Conservation (phyloP, 2,797 vertebrate species). For the Crocodylus rhombifer region DNA sequence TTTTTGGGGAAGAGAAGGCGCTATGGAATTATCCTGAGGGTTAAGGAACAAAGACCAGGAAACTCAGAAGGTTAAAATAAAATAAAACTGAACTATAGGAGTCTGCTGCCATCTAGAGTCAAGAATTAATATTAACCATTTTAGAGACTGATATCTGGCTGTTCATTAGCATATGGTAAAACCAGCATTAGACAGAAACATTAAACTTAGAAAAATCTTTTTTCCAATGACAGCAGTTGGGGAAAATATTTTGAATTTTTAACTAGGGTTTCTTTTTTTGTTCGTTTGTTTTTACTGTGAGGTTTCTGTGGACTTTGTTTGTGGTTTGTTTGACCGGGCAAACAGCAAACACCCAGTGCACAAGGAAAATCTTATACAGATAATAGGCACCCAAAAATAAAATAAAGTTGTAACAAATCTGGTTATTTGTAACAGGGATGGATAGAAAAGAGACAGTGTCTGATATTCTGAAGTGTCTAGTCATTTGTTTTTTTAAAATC, state of each 20-base stretch:
- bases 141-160: not conserved
- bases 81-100: constrained; percentile 41
- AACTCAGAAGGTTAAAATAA: not conserved
- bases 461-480: not conserved
- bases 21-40: constrained; percentile 47
- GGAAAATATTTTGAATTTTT: not conserved
- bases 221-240: not conserved
- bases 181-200: not conserved
- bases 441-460: not conserved
- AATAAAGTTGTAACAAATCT: not conserved
- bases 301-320: no score
- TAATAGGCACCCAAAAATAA: accelerated
- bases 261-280: not conserved
- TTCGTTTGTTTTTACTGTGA: no score
- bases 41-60: constrained; percentile 76
- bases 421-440: not conserved
- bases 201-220: not conserved
- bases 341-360: not conserved
- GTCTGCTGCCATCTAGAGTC: constrained; percentile 81
- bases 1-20: constrained; percentile 66
- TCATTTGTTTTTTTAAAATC: not conserved
- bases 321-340: not conserved
- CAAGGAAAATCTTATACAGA: not conserved
- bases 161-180: not conserved
- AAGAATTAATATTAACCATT: not conserved